Conservation (phyloP, 2,888 invertebrate genomes). For the Ernsta delagoae region DNA sequence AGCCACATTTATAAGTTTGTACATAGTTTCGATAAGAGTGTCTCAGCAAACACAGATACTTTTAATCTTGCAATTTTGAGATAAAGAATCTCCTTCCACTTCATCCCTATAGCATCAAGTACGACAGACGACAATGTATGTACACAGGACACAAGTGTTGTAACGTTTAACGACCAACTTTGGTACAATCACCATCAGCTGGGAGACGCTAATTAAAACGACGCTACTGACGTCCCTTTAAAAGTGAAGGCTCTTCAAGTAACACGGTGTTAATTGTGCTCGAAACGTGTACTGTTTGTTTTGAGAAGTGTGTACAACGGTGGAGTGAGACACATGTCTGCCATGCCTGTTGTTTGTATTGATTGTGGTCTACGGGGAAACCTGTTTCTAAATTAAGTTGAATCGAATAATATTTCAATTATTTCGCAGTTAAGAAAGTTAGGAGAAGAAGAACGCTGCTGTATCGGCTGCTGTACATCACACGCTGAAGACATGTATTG, state of each 20-base stretch:
- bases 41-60: too few species aligned
- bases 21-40: too few species aligned
- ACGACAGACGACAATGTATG: background rate
- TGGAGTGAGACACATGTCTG: background rate
- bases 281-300: background rate
- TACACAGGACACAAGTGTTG: background rate
- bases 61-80: too few species aligned
- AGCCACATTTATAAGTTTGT: too few species aligned
- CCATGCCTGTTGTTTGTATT: background rate
- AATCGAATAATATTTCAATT: too few species aligned
- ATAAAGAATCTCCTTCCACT: background rate
- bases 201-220: background rate
- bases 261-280: constrained; percentile 7
- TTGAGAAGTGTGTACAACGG: background rate
- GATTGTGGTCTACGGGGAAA: background rate
- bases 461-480: too few species aligned
- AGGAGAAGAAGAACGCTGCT: too few species aligned
- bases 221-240: background rate
- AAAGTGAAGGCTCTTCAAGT: background rate
- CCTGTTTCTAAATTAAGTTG: background rate
- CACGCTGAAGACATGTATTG: too few species aligned
- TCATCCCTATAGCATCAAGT: background rate
- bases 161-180: constrained; percentile 3
- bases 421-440: too few species aligned
- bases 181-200: background rate